Evolutionary conservation across 2,888 invertebrate species (phyloP), one percentile per base, ranked within the genome.

Genomic region (Drosophila parthenogenetica): DNA sequence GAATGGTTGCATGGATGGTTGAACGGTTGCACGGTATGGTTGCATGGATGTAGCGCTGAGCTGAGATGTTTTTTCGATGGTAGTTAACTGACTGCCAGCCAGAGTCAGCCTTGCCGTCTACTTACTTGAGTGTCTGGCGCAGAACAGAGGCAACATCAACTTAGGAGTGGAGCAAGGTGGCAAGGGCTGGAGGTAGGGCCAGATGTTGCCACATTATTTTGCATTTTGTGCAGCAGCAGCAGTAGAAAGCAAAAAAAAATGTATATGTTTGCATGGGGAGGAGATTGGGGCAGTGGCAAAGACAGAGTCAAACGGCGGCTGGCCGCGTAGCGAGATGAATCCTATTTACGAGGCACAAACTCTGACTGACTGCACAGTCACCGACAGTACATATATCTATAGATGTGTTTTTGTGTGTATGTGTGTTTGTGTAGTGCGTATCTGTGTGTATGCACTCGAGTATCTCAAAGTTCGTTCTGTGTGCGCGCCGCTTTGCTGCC

Each of bases 321-420:
- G 62, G 55, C 66, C 84, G 83, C 89, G 87, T 64, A 49, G 69
- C 80, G 70, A 88, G 83, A 73, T 82, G 88, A 86, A 89, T 86
- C 87, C 86, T 88, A 86, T 88, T 89, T 82, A 76, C 83, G 71
- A 77, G 79, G 70, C 86, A 77, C 73, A 81, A 78, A 55, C 65
- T 64, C 82, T 72, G 62, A 57, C 65, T 80, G 77, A 66, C 87
- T 77, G 83, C 60, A 53, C 51, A 51, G 53, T 37, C 54, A 59
- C 14, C 25, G 54, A 51, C 51, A 42, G 40, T 51, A 55, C 49
- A 46, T 46, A 45, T 61, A 22, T 54, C 5, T 22, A 29, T 29
- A 29, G 29, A 29, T 29, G 29, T 29, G 19, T 19, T 2, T 19
- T 2, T 3, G 19, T 19, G 1, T 54, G 35, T 58, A n/a, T 62